Evolutionary conservation across 37 sponge, comb jelly and placozoan genomes (phyloP).

Genomic region (Diacarnus erythraeanus): DNA sequence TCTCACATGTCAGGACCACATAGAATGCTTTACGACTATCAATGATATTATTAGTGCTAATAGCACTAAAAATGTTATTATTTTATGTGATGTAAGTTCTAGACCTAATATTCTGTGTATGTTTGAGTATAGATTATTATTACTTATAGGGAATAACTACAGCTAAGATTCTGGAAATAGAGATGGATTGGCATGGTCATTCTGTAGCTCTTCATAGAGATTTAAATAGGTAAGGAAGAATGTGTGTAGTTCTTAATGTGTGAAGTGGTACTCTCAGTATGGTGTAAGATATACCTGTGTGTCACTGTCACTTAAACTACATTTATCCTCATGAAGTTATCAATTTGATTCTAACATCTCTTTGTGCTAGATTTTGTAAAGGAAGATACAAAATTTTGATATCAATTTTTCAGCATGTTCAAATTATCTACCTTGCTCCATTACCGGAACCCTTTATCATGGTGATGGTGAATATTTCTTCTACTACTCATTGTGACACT

Average conservation of each 20-base stretch:
- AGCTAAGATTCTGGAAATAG: constrained; percentile 74
- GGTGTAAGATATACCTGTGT: too few species aligned
- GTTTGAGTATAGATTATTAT: too few species aligned
- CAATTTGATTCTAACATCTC: too few species aligned
- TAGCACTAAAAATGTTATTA: constrained; percentile 87
- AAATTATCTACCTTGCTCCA: constrained; percentile 93
- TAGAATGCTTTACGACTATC: constrained; percentile 82
- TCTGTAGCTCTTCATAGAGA: constrained; percentile 90
- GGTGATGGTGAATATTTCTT: constrained; percentile 87
- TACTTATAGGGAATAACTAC: constrained; percentile 61
- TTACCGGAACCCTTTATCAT: constrained; percentile 91
- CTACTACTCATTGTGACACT: constrained; percentile 74
- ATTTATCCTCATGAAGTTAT: too few species aligned
- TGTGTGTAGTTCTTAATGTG: too few species aligned
- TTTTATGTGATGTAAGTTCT: constrained; percentile 86
- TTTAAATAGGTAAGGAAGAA: constrained; percentile 78
- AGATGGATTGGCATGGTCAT: constrained; percentile 86
- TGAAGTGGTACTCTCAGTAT: too few species aligned
- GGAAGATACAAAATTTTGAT: constrained; percentile 94
- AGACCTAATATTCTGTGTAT: neutral
- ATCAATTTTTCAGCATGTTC: constrained; percentile 87
- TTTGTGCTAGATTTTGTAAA: constrained; percentile 60
- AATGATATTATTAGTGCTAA: constrained; percentile 79
- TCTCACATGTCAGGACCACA: constrained; percentile 71
- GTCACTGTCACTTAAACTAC: too few species aligned